phyloP scores from a whole-genome alignment of 2,888 invertebrate species.

The Meghimatium bilineatum region DNA sequence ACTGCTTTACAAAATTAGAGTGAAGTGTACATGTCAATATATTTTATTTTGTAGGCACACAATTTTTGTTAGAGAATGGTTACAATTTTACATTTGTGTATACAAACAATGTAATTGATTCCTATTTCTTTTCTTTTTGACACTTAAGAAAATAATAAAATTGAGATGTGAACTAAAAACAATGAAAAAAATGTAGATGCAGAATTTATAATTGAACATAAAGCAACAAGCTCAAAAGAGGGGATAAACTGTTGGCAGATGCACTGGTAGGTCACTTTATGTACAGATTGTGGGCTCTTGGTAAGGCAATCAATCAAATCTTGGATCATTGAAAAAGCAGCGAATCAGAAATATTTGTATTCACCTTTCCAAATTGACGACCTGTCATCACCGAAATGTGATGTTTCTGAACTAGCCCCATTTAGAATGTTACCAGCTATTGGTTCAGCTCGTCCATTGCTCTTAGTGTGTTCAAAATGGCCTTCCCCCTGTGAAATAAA shows the following conservation, averaged over 20 bases:
- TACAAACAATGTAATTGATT: too few relatives aligned
- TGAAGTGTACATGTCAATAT: too few relatives aligned
- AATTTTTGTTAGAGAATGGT: too few relatives aligned
- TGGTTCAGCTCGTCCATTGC: neutral
- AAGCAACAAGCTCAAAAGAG: slow-evolving; percentile 2
- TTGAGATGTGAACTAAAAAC: neutral
- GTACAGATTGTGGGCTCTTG: neutral
- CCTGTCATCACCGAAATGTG: slow-evolving; percentile 13
- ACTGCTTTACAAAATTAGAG: too few relatives aligned
- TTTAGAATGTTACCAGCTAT: neutral
- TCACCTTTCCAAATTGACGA: slow-evolving; percentile 31
- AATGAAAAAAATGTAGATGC: neutral
- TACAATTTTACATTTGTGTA: too few relatives aligned
- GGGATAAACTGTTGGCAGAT: neutral
- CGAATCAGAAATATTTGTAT: slow-evolving; percentile 40
- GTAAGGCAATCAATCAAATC: neutral
- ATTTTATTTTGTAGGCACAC: too few relatives aligned
- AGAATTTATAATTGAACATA: neutral
- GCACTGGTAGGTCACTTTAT: neutral
- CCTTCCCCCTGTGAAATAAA: neutral
- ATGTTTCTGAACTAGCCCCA: slow-evolving; percentile 16
- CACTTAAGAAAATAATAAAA: neutral
- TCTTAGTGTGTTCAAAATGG: neutral
- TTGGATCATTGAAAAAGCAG: neutral
- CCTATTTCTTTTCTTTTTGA: too few relatives aligned